Evolutionary conservation across 2,113 vertebrate species (phyloP), one percentile per base, ranked within the genome.

Genomic region (Bos javanicus): DNA sequence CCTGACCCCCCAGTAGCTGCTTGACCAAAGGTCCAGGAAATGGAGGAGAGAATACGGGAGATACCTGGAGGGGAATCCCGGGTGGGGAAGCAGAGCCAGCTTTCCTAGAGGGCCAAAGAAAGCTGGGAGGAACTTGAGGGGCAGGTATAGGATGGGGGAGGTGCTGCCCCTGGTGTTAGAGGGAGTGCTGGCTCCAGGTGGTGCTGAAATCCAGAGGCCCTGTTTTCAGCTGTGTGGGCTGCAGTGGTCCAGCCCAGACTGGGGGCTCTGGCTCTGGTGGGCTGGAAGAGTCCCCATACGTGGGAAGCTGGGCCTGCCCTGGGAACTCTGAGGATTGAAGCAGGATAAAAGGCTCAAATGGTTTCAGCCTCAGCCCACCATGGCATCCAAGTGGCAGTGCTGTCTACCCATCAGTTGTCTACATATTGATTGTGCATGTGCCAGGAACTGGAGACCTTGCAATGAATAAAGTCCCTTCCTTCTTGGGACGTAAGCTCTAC

Each of bases 401-500:
- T 30, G 16, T 7, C 30, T 33, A 8, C 48, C 57, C 6, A 14
- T 13, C 30, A 1, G 1, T 1, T 62, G 60, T 30, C 60, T 62
- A 25, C 43, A 2, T 0, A 10, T 11, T 23, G 60, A 2, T 13
- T 9, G 52, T 57, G 2, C 30, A 6, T 9, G 23, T 59, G 19
- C 12, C 48, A 15, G n/a, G 84, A 26, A 39, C 50, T 7, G 33
- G 46, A 43, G 50, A 71, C 33, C 14, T 14, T 2, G 3, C 2
- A 1, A 36, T 23, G 43, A 67, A 10, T 8, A 1, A 19, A 33
- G n/a, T 12, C 48, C 46, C 74, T 50, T 30, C 26, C 54, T 86
- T 67, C 87, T 36, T 28, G n/a, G 57, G 23, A n/a, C 14, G 48
- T 60, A 54, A 5, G 5, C 6, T 39, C 36, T 88, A 2, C 21